These are phyloP conservation scores for Sebastes hubbsi DNA, from an alignment of 2,797 vertebrate species.

Conservation along the genomic window DNA sequence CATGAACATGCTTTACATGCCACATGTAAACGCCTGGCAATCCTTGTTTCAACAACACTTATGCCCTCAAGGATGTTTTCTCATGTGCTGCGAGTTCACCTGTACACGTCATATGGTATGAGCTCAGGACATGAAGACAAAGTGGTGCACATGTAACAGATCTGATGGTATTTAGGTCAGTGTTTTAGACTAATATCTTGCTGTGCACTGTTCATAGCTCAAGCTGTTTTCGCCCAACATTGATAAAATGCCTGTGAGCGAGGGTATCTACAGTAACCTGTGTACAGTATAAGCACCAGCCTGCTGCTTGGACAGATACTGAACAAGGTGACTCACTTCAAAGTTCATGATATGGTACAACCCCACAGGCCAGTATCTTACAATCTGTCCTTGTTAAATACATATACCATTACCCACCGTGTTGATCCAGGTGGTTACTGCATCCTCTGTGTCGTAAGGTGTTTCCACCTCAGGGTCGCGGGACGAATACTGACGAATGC, in stretches of 20 bases:
- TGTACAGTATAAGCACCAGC: not conserved
- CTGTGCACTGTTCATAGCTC: not conserved
- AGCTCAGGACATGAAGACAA: not conserved
- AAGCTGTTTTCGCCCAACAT: not conserved
- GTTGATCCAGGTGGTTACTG: conserved; percentile 95
- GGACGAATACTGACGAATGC: conserved; percentile 88
- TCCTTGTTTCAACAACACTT: not conserved
- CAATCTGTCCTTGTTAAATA: not conserved
- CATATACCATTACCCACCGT: conserved; percentile 82
- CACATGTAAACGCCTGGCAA: not conserved
- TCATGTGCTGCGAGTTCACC: conserved; percentile 7
- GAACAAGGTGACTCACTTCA: not conserved
- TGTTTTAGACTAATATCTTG: not conserved
- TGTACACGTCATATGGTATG: not conserved
- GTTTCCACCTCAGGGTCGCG: conserved; percentile 87
- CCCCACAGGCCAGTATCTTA: not conserved
- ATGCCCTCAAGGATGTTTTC: not conserved
- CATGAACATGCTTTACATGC: not conserved
- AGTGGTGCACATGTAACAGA: not conserved
- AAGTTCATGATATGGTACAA: not conserved
- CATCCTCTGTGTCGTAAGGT: conserved; percentile 94
- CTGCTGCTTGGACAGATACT: not conserved
- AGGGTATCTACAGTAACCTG: not conserved
- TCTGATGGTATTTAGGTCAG: conserved; percentile 22
- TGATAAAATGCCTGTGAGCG: not conserved